phyloP scores from a whole-genome alignment of 2,113 vertebrate species.

The Numenius arquata region DNA sequence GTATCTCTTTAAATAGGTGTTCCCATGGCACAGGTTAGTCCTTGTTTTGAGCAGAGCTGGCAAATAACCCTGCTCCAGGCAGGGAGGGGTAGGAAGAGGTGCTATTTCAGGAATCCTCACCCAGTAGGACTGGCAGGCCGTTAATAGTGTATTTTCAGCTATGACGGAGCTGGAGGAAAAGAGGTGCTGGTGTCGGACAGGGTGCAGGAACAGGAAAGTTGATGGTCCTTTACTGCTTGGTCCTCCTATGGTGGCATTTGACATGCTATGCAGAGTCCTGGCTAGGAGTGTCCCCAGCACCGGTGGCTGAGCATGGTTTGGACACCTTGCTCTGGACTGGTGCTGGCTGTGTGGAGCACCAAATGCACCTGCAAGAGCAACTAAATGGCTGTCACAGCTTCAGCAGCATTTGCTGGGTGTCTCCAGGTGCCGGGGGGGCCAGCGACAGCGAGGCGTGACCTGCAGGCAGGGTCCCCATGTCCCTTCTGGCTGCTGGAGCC shows the following conservation, averaged over 20 bases:
- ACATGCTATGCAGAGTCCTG: not conserved
- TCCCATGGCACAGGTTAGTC: not conserved
- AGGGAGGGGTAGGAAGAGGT: not conserved
- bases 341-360: not conserved
- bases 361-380: not conserved
- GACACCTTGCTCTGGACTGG: accelerated
- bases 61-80: not conserved
- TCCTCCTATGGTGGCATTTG: accelerated
- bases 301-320: accelerated
- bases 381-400: not conserved
- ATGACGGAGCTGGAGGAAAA: not conserved
- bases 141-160: not conserved
- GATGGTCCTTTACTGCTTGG: not conserved
- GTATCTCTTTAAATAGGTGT: not conserved
- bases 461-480: accelerated
- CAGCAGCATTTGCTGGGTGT: not conserved
- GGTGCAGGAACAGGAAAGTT: not conserved
- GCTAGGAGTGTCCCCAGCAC: accelerated
- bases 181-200: not conserved
- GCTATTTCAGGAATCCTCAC: not conserved
- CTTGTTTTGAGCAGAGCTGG: not conserved
- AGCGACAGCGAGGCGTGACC: not conserved
- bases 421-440: not conserved
- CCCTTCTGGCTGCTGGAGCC: not conserved
- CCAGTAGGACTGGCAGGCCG: not conserved